A percentile compares a stretch with the other conserved stretches of the same genome.
Evolutionary conservation across 2,113 vertebrate species (phyloP).

Genomic region (Spheniscus mendiculus): DNA sequence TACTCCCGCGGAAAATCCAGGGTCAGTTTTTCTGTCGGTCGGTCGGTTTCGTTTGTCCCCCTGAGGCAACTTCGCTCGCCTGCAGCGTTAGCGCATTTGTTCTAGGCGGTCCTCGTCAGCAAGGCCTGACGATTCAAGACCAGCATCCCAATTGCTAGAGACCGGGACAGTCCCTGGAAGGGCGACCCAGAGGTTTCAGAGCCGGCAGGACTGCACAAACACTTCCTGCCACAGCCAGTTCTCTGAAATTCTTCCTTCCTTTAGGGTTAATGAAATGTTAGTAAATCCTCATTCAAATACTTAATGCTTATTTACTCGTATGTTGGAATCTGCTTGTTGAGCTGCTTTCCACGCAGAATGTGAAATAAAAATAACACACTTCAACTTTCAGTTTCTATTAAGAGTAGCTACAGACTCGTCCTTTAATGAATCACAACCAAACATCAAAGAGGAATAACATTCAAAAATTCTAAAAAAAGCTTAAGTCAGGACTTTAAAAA

Average conservation of each 20-base stretch:
- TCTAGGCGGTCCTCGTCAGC: background rate
- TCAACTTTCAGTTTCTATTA: background rate
- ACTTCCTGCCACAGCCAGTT: background rate
- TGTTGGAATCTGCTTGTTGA: background rate
- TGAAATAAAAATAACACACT: constrained; percentile 15
- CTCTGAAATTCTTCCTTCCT: background rate
- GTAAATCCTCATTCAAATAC: background rate
- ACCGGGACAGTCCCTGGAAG: too few relatives aligned
- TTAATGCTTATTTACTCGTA: background rate
- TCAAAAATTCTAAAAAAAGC: background rate
- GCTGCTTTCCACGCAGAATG: background rate
- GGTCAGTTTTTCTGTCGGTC: background rate
- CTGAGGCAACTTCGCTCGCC: rapidly evolving
- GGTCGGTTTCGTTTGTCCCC: background rate
- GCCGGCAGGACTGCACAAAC: too few relatives aligned
- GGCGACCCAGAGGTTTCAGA: background rate
- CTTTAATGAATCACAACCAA: constrained; percentile 57
- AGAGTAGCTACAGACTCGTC: constrained; percentile 23
- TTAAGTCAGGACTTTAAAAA: background rate
- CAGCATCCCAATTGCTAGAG: background rate
- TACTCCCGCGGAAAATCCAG: background rate
- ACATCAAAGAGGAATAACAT: constrained; percentile 40
- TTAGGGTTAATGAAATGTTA: background rate
- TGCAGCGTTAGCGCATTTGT: rapidly evolving
- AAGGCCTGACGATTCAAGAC: too few relatives aligned